These are phyloP conservation scores for Ancistrus triradiatus DNA, from an alignment of 2,113 vertebrate species.

Conservation along the genomic window DNA sequence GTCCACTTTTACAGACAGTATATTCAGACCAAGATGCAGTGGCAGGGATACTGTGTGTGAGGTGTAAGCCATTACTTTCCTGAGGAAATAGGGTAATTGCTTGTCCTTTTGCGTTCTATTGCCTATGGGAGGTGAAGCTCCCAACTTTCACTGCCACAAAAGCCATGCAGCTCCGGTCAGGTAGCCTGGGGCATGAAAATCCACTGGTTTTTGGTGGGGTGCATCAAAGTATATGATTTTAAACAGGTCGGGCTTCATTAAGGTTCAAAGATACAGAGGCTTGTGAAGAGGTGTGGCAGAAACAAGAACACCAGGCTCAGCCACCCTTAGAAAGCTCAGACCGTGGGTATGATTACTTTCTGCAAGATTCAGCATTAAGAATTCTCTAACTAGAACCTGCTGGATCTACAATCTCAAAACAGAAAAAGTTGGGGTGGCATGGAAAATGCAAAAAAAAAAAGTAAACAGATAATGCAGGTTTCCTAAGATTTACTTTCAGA, in stretches of 20 bases:
- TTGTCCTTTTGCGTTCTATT: constrained; percentile 20
- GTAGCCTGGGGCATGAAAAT: constrained; percentile 48
- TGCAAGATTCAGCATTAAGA: constrained; percentile 20
- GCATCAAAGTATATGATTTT: constrained; percentile 60
- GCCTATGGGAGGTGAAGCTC: constrained; percentile 16
- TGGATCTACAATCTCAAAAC: constrained; percentile 6
- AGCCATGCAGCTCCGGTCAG: constrained; percentile 13
- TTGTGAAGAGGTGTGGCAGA: constrained; percentile 42
- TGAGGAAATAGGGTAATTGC: constrained; percentile 14
- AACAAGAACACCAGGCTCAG: constrained; percentile 47
- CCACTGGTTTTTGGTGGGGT: constrained; percentile 39
- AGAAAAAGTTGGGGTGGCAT: too few species aligned
- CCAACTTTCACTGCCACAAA: constrained; percentile 6
- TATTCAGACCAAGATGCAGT: too few species aligned
- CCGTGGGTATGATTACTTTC: constrained; percentile 49
- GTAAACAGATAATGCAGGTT: constrained; percentile 9
- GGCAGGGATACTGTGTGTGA: constrained; percentile 29
- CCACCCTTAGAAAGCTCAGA: constrained; percentile 60
- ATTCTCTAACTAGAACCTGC: constrained; percentile 18
- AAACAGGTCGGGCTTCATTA: constrained; percentile 57
- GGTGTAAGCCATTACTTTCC: constrained; percentile 20
- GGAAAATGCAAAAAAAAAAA: too few species aligned
- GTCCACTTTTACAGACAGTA: too few species aligned
- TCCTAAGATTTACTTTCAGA: too few species aligned
- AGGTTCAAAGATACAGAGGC: constrained; percentile 51